phyloP scores from a whole-genome alignment of 64 coral and sea anemone species.

The Actinia tenebrosa region DNA sequence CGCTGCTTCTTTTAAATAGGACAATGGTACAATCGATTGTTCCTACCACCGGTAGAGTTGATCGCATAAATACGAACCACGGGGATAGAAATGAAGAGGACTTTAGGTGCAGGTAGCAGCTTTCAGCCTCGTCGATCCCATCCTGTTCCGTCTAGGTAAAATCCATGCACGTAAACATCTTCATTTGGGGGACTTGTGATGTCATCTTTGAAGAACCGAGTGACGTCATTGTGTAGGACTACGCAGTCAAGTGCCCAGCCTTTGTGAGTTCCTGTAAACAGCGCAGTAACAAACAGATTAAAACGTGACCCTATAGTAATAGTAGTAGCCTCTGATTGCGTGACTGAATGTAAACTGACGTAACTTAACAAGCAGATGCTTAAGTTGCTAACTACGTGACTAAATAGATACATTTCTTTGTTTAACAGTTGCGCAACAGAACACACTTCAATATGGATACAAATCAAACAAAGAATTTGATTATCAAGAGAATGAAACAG shows the following conservation, averaged over 20 bases:
- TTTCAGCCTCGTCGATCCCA: conserved; percentile 93
- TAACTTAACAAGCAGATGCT: too few species aligned
- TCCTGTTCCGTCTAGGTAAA: conserved; percentile 90
- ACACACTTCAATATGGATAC: too few species aligned
- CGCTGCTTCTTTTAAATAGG: too few species aligned
- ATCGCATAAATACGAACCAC: conserved; percentile 94
- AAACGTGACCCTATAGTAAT: neutral
- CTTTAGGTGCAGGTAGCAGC: conserved; percentile 76
- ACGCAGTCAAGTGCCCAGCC: conserved; percentile 94
- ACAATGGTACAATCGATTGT: conserved; percentile 69
- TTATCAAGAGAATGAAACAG: too few species aligned
- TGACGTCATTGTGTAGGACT: neutral
- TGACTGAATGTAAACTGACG: neutral
- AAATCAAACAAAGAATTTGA: too few species aligned
- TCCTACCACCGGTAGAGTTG: conserved; percentile 74
- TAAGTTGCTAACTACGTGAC: too few species aligned
- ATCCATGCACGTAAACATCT: conserved; percentile 42
- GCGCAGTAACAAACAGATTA: neutral
- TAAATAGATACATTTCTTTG: too few species aligned
- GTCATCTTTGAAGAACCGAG: too few species aligned
- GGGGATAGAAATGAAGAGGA: conserved; percentile 77
- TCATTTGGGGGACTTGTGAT: too few species aligned
- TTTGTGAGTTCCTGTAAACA: conserved; percentile 89
- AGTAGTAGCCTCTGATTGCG: neutral
- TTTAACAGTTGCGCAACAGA: too few species aligned